Evolutionary conservation across 1,140 invertebrate species (phyloP), one percentile per base, ranked within the genome.

Genomic region (Drosophila murphyi): DNA sequence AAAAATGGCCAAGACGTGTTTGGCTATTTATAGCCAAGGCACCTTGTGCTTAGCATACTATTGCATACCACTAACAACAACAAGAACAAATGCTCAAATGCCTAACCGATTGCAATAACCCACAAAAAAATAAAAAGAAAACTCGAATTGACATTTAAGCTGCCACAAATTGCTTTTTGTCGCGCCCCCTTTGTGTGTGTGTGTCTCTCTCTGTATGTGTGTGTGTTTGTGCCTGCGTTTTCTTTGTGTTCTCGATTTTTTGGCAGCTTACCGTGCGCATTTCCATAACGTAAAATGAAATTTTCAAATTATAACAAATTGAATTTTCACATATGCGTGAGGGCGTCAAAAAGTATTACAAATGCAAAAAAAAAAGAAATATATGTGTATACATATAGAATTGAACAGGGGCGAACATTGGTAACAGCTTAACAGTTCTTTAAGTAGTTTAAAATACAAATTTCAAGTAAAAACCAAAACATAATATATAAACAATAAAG

Each of bases 261-360:
- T 47, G 72, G 57, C 34, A 54, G 79, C 83, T 88, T 87, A 82
- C 88, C 73, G 70, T 60, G 31, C 65, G 65, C 60, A 88, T 89
- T 88, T 88, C 69, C 85, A 88, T 88, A 88, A 83, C 65, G 73
- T 59, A 82, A 88, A 88, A 89, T 83, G 85, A 85, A 85, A 88
- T 85, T 85, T 88, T 85, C 85, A 81, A 88, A 89, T 88, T 88
- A 88, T 88, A 85, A 88, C 85, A 85, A 88, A 88, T 85, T 88
- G 83, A 88, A 88, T 88, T 73, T 89, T 89, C 35, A 71, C 78
- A 86, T 76, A 73, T 82, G 78, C 60, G 39, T 55, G 55, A 68
- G 12, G 28, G 8, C 39, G 5, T 34, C 34, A 41, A 20, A 41
- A 6, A 39, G 52, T 12, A n/a, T 35, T 47, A n/a, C 52, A 3